Base-by-base conservation (phyloP, 2,888 invertebrate species). In the Stratiomys singularior region DNA sequence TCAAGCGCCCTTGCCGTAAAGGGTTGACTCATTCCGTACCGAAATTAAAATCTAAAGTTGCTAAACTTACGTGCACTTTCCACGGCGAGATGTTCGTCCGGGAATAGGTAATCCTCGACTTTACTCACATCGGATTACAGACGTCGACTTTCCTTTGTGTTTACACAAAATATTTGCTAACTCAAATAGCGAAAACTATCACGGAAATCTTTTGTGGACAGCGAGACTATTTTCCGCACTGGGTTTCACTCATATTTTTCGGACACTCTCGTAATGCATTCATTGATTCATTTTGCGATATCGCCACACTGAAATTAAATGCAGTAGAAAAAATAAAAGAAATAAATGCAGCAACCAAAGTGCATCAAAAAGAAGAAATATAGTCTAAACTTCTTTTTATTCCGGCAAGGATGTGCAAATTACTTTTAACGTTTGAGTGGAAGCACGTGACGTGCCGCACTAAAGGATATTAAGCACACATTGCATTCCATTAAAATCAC, bases 31-130 rank as follows among this genome's bases (percentile, higher is more conserved):
- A 37, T 37, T n/a, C 37, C 37, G 3, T 37, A 37, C 37, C n/a
- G n/a, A n/a, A n/a, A 37, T 9, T 37, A 37, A 37, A 37, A 3
- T 37, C 9, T 37, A 5, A 37, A 37, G 37, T 37, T 37, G 23
- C 15, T 25, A 47, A 44, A 71, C 74, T 74, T 74, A 74, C 74
- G 15, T 60, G 60, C 60, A 74, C 58, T 74, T 60, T 58, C 58
- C 60, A 11, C 60, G 28, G 60, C 44, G 52, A 74, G 23, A 23
- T 37, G 46, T 18, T 58, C 15, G 74, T 21, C 74, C 60, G 44
- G 74, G 23, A 74, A 44, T 15, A 30, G 58, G 37, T n/a, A 74
- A 58, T 58, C 60, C 74, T 74, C 21, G 25, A 37, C 23, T 74
- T 72, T 21, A 2, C 58, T 74, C 74, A 74, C 74, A 74, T 74